phyloP scores from a whole-genome alignment of 2,797 vertebrate genomes.

The Glossophaga mutica region DNA sequence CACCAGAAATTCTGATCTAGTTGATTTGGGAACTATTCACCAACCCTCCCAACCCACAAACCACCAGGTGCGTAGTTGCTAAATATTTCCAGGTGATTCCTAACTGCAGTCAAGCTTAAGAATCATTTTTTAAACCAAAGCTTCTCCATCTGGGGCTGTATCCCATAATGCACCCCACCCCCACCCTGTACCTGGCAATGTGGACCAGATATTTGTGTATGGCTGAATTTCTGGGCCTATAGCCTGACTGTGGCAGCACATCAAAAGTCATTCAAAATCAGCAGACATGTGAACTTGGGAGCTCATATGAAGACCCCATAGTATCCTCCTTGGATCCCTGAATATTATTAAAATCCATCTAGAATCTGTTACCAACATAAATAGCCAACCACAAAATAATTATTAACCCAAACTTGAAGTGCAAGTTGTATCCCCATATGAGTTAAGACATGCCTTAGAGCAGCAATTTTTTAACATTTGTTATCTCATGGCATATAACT shows the following conservation, averaged over 20 bases:
- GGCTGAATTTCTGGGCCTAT: neutral
- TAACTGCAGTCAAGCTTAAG: neutral
- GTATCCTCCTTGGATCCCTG: neutral
- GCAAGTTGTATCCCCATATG: neutral
- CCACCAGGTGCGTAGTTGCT: neutral
- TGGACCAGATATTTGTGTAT: neutral
- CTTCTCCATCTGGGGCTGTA: neutral
- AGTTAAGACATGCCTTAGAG: neutral
- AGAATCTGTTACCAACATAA: neutral
- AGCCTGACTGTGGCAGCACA: neutral
- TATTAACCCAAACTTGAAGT: neutral
- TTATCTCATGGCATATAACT: neutral
- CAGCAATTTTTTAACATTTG: neutral
- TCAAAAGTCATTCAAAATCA: neutral
- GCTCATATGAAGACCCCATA: neutral
- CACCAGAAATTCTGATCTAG: neutral
- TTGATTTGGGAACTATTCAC: neutral
- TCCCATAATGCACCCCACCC: too few relatives aligned
- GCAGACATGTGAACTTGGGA: neutral
- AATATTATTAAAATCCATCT: neutral
- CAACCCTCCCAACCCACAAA: neutral
- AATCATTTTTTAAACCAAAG: neutral
- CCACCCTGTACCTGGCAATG: neutral
- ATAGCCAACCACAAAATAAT: neutral
- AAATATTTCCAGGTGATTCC: neutral